phyloP scores from a whole-genome alignment of 2,113 vertebrate genomes.

The Aix galericulata region DNA sequence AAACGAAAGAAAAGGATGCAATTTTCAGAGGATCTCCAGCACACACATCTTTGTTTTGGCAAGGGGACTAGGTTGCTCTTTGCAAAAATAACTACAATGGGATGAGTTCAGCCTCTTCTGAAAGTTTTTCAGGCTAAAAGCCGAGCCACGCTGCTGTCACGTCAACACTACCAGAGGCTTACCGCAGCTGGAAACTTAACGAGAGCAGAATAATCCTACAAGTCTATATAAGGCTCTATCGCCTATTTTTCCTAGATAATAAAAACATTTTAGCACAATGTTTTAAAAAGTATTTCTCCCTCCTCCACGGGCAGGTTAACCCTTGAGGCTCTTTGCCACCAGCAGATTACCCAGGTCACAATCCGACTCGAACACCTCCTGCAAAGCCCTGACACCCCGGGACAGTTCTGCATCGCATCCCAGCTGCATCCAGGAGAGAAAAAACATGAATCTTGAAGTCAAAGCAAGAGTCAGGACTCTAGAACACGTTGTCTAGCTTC shows the following conservation, averaged over 20 bases:
- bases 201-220: neutral
- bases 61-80: neutral
- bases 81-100: neutral
- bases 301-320: neutral
- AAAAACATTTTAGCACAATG: neutral
- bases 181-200: neutral
- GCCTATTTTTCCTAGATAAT: neutral
- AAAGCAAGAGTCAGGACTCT: neutral
- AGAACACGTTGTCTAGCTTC: neutral
- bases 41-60: neutral
- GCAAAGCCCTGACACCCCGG: neutral
- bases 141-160: neutral
- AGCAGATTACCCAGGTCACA: neutral
- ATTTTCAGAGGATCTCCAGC: neutral
- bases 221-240: neutral
- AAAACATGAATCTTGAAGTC: neutral
- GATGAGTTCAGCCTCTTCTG: constrained; percentile 6
- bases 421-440: neutral
- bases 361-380: neutral
- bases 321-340: neutral
- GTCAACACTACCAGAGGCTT: neutral
- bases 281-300: neutral
- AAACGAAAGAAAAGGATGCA: constrained; percentile 5
- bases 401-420: neutral
- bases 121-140: neutral